Percentiles rank a stretch among this genome's conserved stretches.
Conservation (phyloP, 92 coral and sea anemone species). For the Phenganax subtilis region DNA sequence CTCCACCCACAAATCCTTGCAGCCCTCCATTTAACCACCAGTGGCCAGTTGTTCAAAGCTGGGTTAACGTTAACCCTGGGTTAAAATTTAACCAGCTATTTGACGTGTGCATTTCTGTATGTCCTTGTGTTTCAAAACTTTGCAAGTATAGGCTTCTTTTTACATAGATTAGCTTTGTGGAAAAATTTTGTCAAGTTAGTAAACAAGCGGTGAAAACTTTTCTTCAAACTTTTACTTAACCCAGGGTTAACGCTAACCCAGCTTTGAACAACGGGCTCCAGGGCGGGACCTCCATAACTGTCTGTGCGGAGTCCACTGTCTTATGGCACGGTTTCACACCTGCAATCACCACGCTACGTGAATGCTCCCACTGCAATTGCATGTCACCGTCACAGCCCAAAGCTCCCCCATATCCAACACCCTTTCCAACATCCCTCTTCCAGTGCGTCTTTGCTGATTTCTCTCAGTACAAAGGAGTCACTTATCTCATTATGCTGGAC, state of each 20-base stretch:
- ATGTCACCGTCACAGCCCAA: slow-evolving; percentile 10
- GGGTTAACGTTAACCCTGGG: too few species aligned
- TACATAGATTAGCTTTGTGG: too few species aligned
- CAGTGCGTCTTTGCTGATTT: slow-evolving; percentile 55
- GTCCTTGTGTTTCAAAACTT: too few species aligned
- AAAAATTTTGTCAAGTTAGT: too few species aligned
- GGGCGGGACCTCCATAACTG: slow-evolving; percentile 14
- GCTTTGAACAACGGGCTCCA: neutral
- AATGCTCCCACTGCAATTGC: slow-evolving; percentile 12
- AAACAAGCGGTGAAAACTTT: too few species aligned
- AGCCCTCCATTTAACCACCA: neutral
- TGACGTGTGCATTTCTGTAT: too few species aligned
- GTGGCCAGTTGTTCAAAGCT: too few species aligned
- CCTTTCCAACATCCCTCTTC: slow-evolving; percentile 51
- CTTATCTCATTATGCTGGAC: slow-evolving; percentile 59
- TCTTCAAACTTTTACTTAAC: too few species aligned
- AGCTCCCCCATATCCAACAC: slow-evolving; percentile 18
- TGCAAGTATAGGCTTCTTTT: too few species aligned
- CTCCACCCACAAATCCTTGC: neutral
- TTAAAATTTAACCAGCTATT: too few species aligned
- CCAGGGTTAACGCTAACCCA: too few species aligned
- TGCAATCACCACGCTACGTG: neutral
- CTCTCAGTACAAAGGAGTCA: slow-evolving; percentile 56
- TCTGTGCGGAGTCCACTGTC: slow-evolving; percentile 2
- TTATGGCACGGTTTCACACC: slow-evolving; percentile 9